Evolutionary conservation across 2,888 invertebrate genomes (phyloP).

Genomic region (Drosophila atripex): DNA sequence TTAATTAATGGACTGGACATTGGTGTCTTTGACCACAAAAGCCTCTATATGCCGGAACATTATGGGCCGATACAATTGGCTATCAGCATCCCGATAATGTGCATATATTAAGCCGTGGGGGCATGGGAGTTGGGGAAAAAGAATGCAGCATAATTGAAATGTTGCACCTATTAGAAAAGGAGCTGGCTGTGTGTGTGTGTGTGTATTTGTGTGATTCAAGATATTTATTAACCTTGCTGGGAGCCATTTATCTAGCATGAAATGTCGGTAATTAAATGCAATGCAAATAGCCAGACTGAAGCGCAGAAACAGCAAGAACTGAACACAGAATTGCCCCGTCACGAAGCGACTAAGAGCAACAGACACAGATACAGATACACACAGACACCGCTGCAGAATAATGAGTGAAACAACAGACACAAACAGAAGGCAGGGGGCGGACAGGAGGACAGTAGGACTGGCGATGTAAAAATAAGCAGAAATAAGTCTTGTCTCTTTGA

Average conservation of each 20-base stretch:
- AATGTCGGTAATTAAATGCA: slow-evolving; percentile 76
- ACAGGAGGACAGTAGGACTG: slow-evolving; percentile 31
- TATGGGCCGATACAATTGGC: slow-evolving; percentile 9
- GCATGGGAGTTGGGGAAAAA: slow-evolving; percentile 1
- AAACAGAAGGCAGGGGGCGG: slow-evolving; percentile 12
- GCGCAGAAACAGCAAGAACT: slow-evolving; percentile 49
- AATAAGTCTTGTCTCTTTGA: slow-evolving; percentile 77
- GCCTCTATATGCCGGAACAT: slow-evolving; percentile 29
- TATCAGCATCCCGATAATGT: slow-evolving; percentile 9
- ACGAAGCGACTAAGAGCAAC: slow-evolving; percentile 50
- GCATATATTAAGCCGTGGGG: slow-evolving; percentile 24
- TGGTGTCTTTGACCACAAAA: slow-evolving; percentile 4
- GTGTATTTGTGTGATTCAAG: slow-evolving; percentile 12
- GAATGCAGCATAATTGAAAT: slow-evolving; percentile 43
- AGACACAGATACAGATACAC: neutral
- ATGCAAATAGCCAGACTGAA: slow-evolving; percentile 44
- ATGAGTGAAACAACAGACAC: slow-evolving; percentile 31
- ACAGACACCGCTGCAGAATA: slow-evolving; percentile 28
- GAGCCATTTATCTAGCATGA: slow-evolving; percentile 71
- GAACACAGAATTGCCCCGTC: slow-evolving; percentile 61
- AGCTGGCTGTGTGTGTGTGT: neutral
- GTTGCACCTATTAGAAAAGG: slow-evolving; percentile 33
- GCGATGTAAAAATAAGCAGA: slow-evolving; percentile 76
- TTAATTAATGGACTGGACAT: slow-evolving; percentile 28
- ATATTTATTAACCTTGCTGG: slow-evolving; percentile 60